Evolutionary conservation across 2,113 vertebrate genomes (phyloP).

Genomic region (Telmatochromis sp.): DNA sequence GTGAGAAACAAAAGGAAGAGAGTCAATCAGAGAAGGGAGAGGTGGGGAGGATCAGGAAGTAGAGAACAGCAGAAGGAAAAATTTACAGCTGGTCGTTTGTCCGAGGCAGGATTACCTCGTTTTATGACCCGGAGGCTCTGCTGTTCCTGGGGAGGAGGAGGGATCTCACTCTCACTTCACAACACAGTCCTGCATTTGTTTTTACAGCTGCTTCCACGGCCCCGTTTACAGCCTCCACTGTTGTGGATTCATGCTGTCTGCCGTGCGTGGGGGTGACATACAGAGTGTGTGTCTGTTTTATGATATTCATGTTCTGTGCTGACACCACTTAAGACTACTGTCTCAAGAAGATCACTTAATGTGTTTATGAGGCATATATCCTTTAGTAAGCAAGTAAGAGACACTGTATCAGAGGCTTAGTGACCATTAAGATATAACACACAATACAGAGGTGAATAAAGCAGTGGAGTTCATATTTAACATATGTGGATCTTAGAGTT

Average conservation of each 20-base stretch:
- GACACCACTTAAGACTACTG: neutral
- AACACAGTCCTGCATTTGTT: neutral
- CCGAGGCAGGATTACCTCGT: neutral
- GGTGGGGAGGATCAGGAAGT: neutral
- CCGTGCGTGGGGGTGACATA: neutral
- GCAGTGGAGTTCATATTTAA: neutral
- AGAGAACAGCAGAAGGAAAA: neutral
- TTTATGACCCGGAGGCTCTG: conserved; percentile 2
- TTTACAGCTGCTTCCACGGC: conserved; percentile 29
- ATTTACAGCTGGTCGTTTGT: neutral
- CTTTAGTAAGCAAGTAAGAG: neutral
- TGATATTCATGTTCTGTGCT: neutral
- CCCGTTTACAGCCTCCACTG: neutral
- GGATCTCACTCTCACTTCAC: neutral
- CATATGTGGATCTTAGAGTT: neutral
- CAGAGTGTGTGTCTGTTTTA: neutral
- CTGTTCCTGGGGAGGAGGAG: neutral
- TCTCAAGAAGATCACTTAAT: neutral
- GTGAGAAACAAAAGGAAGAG: neutral
- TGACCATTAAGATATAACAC: neutral
- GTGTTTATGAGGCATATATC: neutral
- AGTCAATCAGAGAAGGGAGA: neutral
- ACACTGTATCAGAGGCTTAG: neutral
- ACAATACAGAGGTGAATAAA: neutral
- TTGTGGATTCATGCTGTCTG: neutral